Evolutionary conservation across 2,797 vertebrate species (phyloP).

Genomic region (Brachyrhaphis roseni): DNA sequence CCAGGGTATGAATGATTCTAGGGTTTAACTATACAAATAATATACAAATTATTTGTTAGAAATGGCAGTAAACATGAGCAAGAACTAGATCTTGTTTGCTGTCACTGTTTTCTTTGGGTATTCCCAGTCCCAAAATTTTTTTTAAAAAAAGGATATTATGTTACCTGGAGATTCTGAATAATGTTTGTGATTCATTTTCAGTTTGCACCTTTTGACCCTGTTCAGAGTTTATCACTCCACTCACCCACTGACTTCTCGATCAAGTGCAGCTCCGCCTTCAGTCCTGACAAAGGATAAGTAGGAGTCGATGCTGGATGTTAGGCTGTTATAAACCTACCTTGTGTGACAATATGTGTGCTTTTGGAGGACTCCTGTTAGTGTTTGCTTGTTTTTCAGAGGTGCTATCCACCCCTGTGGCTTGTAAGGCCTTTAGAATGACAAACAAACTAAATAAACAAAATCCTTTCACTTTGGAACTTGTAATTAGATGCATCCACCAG

Average conservation of each 20-base stretch:
- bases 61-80: neutral
- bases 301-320: neutral
- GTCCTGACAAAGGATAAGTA: neutral
- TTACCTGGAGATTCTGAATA: neutral
- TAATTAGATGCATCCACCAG: conserved; percentile 40
- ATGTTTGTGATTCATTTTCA: neutral
- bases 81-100: neutral
- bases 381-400: neutral
- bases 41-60: neutral
- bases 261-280: neutral
- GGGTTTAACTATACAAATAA: neutral
- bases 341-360: neutral
- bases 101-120: neutral
- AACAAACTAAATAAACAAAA: neutral
- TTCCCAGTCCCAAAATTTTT: neutral
- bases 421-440: neutral
- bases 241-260: neutral
- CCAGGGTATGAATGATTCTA: neutral
- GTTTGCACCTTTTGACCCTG: neutral
- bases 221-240: neutral
- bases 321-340: neutral
- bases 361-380: neutral
- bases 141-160: neutral
- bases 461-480: conserved; percentile 1
- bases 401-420: neutral